Base-by-base conservation (phyloP, 2,113 vertebrate species). In the Telmatochromis bifrenatus region DNA sequence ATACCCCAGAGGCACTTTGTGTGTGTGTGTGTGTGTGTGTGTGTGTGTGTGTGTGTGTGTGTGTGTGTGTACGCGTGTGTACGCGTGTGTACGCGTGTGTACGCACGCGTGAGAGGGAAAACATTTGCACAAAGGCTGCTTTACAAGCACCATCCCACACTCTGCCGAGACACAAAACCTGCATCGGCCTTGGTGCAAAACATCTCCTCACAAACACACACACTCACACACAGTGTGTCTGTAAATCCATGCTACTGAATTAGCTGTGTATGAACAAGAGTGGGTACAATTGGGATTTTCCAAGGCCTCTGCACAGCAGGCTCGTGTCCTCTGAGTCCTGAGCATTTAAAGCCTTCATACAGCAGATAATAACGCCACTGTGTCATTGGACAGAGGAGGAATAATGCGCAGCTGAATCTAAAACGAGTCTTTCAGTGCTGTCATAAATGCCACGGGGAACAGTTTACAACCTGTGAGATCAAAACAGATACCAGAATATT, bases 251-350 rank as follows among this genome's bases (percentile, higher is more conserved):
- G 21, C 55, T 19, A 62, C 82, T 11, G 4, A 83, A 49, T 79
- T 53, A 79, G 58, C 19, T 13, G 15, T 75, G 49, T 56, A 45
- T 58, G 56, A 75, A 65, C 37, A 85, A 12, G 68, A 88, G 84
- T 85, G 86, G 84, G 90, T 35, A 45, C 45, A 80, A 33, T 84
- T 37, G n/a, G 82, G 82, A 83, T 83, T 85, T 86, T 89, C 70
- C 42, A 17, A 51, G 28, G 51, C 26, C 68, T 84, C 26, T 81
- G 60, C 75, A 70, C 39, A 12, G 70, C 15, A 7, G 21, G 73
- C n/a, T 81, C 21, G 4, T 60, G 54, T 79, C 39, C 23, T 60
- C 62, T 5, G 56, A 11, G 19, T 70, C 55, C 70, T 33, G 49
- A 51, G 33, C 26, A n/a, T 75, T 73, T 79, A 26, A 89, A 88